Percentiles rank a stretch among this genome's conserved stretches.
These are phyloP conservation scores for Leptinotarsa juncta DNA, from an alignment of 2,888 invertebrate genomes.

Conservation along the genomic window DNA sequence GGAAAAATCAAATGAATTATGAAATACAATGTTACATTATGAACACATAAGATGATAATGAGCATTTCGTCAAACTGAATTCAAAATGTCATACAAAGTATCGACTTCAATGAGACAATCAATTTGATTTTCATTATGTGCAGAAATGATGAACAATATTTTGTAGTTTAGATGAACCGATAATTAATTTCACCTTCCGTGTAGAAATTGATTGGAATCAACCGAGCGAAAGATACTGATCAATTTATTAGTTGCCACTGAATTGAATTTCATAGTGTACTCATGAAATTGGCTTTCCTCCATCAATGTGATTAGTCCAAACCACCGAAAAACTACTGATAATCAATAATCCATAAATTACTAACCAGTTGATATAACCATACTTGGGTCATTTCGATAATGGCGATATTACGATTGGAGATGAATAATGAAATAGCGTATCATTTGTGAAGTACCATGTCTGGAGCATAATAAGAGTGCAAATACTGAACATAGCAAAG, in stretches of 20 bases:
- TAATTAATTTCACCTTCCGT: neutral
- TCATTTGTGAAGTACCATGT: constrained; percentile 49
- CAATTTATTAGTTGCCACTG: neutral
- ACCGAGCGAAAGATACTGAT: neutral
- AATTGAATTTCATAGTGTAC: constrained; percentile 44
- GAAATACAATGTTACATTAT: no score
- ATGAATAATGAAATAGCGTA: constrained; percentile 57
- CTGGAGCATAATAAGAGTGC: constrained; percentile 36
- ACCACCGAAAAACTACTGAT: constrained; percentile 60
- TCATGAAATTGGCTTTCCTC: constrained; percentile 64
- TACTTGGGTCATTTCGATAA: constrained; percentile 61
- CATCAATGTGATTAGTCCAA: constrained; percentile 58
- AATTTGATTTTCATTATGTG: no score
- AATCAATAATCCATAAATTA: constrained; percentile 58
- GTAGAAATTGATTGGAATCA: neutral
- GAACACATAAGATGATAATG: no score
- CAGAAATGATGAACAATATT: neutral
- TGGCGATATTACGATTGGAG: constrained; percentile 64
- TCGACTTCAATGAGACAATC: no score
- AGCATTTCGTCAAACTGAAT: no score
- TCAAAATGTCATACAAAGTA: no score
- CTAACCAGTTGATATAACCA: constrained; percentile 56
- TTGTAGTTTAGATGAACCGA: constrained; percentile 29
- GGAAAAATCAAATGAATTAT: no score
- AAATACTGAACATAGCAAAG: no score